phyloP scores from a whole-genome alignment of 2,113 vertebrate genomes.

The Solenodon paradoxus region DNA sequence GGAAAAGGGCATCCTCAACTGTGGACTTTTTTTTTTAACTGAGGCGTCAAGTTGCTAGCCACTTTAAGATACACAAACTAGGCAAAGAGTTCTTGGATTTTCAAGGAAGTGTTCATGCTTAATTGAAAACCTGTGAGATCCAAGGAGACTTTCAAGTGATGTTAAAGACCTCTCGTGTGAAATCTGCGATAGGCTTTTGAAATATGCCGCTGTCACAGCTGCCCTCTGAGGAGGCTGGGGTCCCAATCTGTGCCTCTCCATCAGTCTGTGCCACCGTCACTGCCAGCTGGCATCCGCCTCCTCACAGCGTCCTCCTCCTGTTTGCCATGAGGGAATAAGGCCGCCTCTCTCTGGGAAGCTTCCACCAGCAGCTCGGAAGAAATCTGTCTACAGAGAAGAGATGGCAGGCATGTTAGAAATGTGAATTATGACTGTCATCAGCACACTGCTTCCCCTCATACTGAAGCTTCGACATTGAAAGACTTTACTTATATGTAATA shows the following conservation, averaged over 20 bases:
- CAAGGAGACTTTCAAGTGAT: not conserved
- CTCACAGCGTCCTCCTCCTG: not conserved
- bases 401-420: slow-evolving; percentile 38
- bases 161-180: slow-evolving; percentile 8
- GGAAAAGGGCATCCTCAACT: not conserved
- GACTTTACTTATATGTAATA: not conserved
- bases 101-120: not conserved
- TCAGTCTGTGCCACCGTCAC: not conserved
- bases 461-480: slow-evolving; percentile 32
- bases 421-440: slow-evolving; percentile 38
- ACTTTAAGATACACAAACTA: not conserved
- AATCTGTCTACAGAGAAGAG: slow-evolving; percentile 58
- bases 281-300: slow-evolving; percentile 61
- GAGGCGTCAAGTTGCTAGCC: not conserved
- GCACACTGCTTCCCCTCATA: not conserved
- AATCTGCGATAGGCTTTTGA: slow-evolving; percentile 29
- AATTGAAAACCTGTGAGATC: slow-evolving; percentile 35
- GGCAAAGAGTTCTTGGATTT: not conserved
- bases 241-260: slow-evolving; percentile 19
- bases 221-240: slow-evolving; percentile 39
- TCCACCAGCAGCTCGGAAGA: slow-evolving; percentile 37
- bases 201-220: slow-evolving; percentile 2
- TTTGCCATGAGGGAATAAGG: slow-evolving; percentile 55
- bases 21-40: not conserved
- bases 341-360: slow-evolving; percentile 39